These are phyloP conservation scores for Saguinus midas DNA, from an alignment of 2,113 vertebrate species.

Conservation along the genomic window DNA sequence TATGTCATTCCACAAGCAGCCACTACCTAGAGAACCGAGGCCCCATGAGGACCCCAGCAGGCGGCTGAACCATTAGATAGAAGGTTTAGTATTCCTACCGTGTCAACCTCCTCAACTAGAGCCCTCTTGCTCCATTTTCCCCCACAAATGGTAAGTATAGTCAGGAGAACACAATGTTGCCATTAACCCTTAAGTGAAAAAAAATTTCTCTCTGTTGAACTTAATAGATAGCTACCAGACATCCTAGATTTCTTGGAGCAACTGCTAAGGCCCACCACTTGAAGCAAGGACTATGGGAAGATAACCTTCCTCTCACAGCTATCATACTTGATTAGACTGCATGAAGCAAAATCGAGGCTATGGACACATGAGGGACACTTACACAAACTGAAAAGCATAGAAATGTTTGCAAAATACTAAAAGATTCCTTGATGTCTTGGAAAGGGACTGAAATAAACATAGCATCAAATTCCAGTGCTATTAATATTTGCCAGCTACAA, in stretches of 20 bases:
- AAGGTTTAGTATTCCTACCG: not conserved
- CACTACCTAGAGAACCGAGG: not conserved
- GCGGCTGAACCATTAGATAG: not conserved
- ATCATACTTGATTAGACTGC: not conserved
- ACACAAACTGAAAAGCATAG: not conserved
- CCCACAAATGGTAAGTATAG: not conserved
- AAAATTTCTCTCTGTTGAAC: not conserved
- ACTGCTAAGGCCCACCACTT: not conserved
- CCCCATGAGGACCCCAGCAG: not conserved
- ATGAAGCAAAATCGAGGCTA: not conserved
- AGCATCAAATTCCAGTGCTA: constrained; percentile 30
- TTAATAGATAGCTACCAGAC: not conserved
- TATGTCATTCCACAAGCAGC: not conserved
- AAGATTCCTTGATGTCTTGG: not conserved
- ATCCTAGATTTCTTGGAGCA: not conserved
- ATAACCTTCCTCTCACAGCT: not conserved
- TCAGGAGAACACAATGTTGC: not conserved
- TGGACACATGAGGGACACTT: not conserved
- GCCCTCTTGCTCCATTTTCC: not conserved
- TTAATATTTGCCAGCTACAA: not conserved
- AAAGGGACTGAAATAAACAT: not conserved
- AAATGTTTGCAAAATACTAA: not conserved
- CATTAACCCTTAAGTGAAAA: not conserved
- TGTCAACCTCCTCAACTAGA: not conserved
- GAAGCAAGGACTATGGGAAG: not conserved